Evolutionary conservation across 2,888 invertebrate species (phyloP).

Genomic region (Barypeithes pellucidus): DNA sequence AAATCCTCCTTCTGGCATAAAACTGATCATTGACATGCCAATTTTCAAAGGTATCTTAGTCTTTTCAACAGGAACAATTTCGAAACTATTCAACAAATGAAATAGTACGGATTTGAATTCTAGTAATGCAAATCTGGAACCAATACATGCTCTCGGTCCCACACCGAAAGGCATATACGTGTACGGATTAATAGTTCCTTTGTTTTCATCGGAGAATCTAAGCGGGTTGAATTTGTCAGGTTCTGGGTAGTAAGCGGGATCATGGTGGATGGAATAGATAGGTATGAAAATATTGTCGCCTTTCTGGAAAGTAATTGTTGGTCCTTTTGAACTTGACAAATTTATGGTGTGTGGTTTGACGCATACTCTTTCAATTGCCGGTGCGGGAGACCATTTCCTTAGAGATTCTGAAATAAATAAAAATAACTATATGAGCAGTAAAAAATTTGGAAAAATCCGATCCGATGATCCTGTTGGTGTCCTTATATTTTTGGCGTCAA

Average conservation of each 20-base stretch:
- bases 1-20: slow-evolving; percentile 59
- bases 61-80: slow-evolving; percentile 62
- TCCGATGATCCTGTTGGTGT: too few species aligned
- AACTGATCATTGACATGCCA: slow-evolving; percentile 54
- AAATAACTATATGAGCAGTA: too few species aligned
- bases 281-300: slow-evolving; percentile 67
- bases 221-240: slow-evolving; percentile 29
- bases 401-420: slow-evolving; percentile 33
- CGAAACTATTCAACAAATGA: slow-evolving; percentile 63
- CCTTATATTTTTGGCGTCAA: too few species aligned
- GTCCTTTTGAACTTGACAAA: slow-evolving; percentile 57
- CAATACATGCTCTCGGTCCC: slow-evolving; percentile 69
- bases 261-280: slow-evolving; percentile 68
- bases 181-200: slow-evolving; percentile 21
- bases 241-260: slow-evolving; percentile 66
- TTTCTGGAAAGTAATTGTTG: slow-evolving; percentile 57
- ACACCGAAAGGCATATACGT: slow-evolving; percentile 30
- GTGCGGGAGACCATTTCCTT: slow-evolving; percentile 70
- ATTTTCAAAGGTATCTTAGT: slow-evolving; percentile 62
- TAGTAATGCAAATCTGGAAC: slow-evolving; percentile 66
- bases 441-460: too few species aligned
- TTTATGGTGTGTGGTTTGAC: slow-evolving; percentile 69
- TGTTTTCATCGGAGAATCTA: slow-evolving; percentile 31
- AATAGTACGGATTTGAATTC: slow-evolving; percentile 64
- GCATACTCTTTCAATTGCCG: slow-evolving; percentile 71